A percentile compares a stretch with the other conserved stretches of the same genome.
Conservation (phyloP, 2,888 invertebrate species). For the Aleiodes testaceus region DNA sequence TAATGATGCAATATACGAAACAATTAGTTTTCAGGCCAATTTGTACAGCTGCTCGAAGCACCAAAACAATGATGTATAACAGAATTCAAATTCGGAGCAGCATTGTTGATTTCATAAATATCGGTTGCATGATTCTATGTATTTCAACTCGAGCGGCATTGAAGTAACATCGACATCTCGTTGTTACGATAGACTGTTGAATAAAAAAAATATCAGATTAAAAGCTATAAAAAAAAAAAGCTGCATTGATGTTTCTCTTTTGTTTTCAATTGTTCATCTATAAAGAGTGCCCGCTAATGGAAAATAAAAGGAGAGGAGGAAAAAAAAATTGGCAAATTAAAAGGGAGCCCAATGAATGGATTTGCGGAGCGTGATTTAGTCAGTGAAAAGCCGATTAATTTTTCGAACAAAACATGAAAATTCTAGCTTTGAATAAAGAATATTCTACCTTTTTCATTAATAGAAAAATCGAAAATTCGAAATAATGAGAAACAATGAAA, state of each 20-base stretch:
- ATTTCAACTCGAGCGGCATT: conserved; percentile 33
- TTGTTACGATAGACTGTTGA: conserved; percentile 28
- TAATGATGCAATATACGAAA: conserved; percentile 10
- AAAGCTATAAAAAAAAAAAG: conserved; percentile 24
- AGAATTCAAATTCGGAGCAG: neutral
- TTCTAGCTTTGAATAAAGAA: neutral
- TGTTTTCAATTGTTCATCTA: conserved; percentile 19
- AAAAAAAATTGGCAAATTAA: conserved; percentile 12
- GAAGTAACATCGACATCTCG: conserved; percentile 41
- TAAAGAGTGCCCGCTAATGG: conserved; percentile 5
- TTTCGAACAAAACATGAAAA: neutral
- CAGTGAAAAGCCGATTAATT: conserved; percentile 16
- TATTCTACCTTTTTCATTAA: neutral
- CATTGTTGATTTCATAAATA: conserved; percentile 21
- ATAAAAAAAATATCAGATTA: conserved; percentile 35
- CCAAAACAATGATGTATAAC: conserved; percentile 9
- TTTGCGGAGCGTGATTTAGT: conserved; percentile 2
- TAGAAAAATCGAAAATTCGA: neutral
- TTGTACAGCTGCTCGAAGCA: neutral
- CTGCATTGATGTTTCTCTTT: conserved; percentile 27
- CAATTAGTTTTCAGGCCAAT: conserved; percentile 2
- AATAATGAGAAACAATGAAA: conserved; percentile 18
- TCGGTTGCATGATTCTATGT: conserved; percentile 34
- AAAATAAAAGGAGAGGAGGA: neutral
- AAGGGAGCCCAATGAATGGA: neutral